These are phyloP conservation scores for Python bivittatus DNA, from an alignment of 2,113 vertebrate species.

Conservation along the genomic window DNA sequence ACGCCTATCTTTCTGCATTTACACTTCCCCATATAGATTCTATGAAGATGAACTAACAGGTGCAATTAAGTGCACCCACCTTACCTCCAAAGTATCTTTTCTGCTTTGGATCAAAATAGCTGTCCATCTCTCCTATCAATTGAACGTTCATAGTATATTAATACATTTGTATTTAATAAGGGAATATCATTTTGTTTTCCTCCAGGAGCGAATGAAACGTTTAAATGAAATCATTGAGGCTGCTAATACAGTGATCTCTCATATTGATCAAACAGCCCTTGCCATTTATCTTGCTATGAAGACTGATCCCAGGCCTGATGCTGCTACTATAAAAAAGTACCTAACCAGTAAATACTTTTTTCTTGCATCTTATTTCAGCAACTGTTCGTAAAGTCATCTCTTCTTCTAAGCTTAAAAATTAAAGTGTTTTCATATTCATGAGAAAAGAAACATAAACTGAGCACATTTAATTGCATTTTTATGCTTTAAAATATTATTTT, in stretches of 20 bases:
- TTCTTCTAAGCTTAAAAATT: neutral
- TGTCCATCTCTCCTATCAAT: neutral
- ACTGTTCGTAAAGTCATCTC: neutral
- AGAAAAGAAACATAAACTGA: neutral
- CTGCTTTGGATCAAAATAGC: neutral
- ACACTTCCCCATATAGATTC: neutral
- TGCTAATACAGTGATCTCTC: constrained; percentile 88
- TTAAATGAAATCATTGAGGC: constrained; percentile 86
- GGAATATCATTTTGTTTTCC: neutral
- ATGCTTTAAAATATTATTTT: neutral
- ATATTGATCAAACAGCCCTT: constrained; percentile 91
- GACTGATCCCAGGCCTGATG: constrained; percentile 95
- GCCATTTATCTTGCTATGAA: constrained; percentile 95
- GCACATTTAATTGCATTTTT: neutral
- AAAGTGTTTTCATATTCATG: neutral
- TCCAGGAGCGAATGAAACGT: constrained; percentile 89
- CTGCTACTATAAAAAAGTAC: constrained; percentile 95
- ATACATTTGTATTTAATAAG: neutral
- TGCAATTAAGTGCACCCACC: neutral
- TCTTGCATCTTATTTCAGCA: constrained; percentile 78
- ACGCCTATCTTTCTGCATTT: neutral
- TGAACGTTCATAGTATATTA: neutral
- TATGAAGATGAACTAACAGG: neutral
- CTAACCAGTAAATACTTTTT: constrained; percentile 84
- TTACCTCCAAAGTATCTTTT: neutral